Base-by-base conservation (phyloP, 2,888 invertebrate genomes). In the Parnassius smintheus region DNA sequence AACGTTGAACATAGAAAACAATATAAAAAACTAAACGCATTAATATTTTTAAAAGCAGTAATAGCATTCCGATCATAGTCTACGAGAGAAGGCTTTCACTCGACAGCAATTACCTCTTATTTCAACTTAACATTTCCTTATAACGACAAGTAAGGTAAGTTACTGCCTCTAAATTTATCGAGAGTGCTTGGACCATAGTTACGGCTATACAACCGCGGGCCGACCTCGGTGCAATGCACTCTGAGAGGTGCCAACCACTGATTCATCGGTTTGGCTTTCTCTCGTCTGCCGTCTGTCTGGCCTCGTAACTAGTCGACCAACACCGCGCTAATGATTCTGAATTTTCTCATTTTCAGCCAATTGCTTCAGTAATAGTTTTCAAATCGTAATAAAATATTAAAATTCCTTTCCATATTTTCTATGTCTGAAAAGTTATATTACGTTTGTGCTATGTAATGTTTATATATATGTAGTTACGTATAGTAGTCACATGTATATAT, bases 231-330 rank as follows among this genome's bases (percentile, higher is more conserved):
- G 80, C 83, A 80, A 74, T 75, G 80, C 74, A 73, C 71, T 70
- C 46, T 60, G 60, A 55, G 11, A 59, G 65, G 63, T 60, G 68
- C 65, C 63, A 64, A 71, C 70, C 68, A 69, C 70, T 76, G 80
- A 81, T 72, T 80, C 81, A 79, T 67, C 67, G 8, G 13, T 35
- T 35, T 35, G 80, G 84, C 88, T 88, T 89, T 88, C 88, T 83
- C 86, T 78, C 78, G 87, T 87, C 87, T 87, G 73, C 78, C 68
- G 75, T 67, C 72, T 75, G 87, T 87, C 87, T 87, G 83, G 81
- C 75, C 70, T 60, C 70, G 60, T 48, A 11, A 44, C 51, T 59
- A 56, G 35, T 12, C 54, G 57, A 62, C 57, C 49, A 49, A 13
- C 4, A 13, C 9, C 41, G 51, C 10, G 13, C 62, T 35, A 35